phyloP scores from a whole-genome alignment of 1,140 invertebrate species.

The Hylyphantes graminicola region DNA sequence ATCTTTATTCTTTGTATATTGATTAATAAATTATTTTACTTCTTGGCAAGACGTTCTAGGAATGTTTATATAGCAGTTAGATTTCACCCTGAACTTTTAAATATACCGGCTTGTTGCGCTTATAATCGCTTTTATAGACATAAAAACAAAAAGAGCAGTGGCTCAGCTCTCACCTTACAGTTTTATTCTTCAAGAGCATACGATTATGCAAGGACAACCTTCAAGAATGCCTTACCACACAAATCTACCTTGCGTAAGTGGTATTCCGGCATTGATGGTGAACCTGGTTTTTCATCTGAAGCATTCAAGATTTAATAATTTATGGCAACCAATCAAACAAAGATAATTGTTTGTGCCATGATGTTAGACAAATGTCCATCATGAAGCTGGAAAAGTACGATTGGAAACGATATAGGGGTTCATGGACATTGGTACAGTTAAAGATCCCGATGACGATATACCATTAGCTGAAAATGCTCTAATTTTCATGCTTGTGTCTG shows the following conservation, averaged over 20 bases:
- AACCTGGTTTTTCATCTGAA: neutral
- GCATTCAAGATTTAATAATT: neutral
- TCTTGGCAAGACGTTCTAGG: too few species aligned
- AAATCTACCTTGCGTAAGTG: neutral
- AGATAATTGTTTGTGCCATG: neutral
- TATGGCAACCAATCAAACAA: neutral
- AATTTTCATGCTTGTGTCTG: neutral
- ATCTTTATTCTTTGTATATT: too few species aligned
- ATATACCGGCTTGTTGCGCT: too few species aligned
- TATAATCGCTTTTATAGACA: too few species aligned
- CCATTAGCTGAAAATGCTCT: neutral
- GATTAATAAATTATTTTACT: too few species aligned
- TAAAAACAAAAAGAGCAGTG: too few species aligned
- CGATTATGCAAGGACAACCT: too few species aligned
- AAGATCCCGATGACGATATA: neutral
- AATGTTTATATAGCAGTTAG: too few species aligned
- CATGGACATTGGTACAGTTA: neutral
- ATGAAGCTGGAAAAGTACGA: neutral
- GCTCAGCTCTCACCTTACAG: too few species aligned
- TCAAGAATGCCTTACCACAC: too few species aligned
- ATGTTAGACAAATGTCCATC: neutral
- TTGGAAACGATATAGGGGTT: neutral
- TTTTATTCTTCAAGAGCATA: too few species aligned
- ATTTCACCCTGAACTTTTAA: too few species aligned
- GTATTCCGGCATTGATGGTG: neutral